A percentile compares a stretch with the other conserved stretches of the same genome.
phyloP scores from a whole-genome alignment of 2,113 vertebrate species.

The Hyaena hyaena region DNA sequence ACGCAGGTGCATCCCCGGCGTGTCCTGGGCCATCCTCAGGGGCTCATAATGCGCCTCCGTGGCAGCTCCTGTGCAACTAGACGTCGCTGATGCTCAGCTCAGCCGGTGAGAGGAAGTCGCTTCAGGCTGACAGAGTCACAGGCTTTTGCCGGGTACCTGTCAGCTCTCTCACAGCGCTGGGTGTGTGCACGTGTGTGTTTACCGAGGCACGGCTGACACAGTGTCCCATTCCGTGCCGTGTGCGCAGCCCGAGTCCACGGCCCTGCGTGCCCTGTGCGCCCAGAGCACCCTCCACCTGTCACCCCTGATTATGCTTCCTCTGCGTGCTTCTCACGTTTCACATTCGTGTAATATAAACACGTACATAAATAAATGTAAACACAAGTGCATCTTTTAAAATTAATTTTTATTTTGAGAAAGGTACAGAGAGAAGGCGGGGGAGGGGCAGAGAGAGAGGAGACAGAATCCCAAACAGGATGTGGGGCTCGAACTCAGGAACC shows the following conservation, averaged over 20 bases:
- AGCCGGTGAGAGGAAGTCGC: neutral
- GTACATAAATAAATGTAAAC: neutral
- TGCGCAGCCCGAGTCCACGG: too few relatives aligned
- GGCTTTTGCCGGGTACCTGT: neutral
- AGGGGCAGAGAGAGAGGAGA: too few relatives aligned
- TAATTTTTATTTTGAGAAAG: too few relatives aligned
- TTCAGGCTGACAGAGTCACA: too few relatives aligned
- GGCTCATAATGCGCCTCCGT: fast-evolving
- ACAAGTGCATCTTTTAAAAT: neutral
- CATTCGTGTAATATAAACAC: neutral
- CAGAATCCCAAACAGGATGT: too few relatives aligned
- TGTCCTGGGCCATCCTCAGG: neutral
- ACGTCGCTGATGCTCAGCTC: neutral
- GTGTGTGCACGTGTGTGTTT: neutral
- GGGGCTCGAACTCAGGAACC: too few relatives aligned
- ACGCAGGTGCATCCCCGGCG: fast-evolving
- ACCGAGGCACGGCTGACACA: too few relatives aligned
- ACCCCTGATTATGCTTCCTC: neutral
- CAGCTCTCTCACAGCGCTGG: fast-evolving
- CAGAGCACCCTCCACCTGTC: neutral
- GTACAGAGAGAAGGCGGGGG: too few relatives aligned
- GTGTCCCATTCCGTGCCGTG: fast-evolving
- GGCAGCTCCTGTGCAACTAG: neutral
- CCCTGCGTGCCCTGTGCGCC: neutral
- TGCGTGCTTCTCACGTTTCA: neutral